Conservation (phyloP, 2,888 invertebrate species). For the Stratiomys singularior region DNA sequence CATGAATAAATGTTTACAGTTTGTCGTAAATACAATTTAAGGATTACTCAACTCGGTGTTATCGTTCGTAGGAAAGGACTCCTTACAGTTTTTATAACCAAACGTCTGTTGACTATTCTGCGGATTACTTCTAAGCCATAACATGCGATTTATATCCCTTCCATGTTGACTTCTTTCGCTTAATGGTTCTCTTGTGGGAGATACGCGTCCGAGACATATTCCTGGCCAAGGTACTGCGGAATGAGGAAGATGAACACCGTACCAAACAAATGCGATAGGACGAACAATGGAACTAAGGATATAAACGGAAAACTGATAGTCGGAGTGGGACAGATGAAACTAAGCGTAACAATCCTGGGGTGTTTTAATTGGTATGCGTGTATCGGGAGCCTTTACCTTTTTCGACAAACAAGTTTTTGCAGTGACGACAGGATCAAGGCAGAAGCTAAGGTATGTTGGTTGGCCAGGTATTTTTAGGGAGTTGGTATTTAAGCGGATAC, state of each 20-base stretch:
- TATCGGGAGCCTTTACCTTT: not conserved
- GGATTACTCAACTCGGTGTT: slow-evolving; percentile 39
- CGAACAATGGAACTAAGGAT: not conserved
- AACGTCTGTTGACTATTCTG: slow-evolving; percentile 40
- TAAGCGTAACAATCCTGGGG: slow-evolving; percentile 24
- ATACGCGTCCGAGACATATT: slow-evolving; percentile 16
- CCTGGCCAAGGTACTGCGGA: not conserved
- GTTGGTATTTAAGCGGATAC: not conserved
- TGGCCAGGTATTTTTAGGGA: slow-evolving; percentile 10
- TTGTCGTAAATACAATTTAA: slow-evolving; percentile 47
- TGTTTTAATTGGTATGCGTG: slow-evolving; percentile 34
- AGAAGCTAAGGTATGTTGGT: not conserved
- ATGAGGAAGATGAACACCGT: not conserved
- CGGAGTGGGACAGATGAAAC: slow-evolving; percentile 16
- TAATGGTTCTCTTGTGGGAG: slow-evolving; percentile 29
- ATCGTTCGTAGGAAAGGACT: slow-evolving; percentile 21
- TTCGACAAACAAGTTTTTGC: not conserved
- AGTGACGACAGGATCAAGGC: not conserved
- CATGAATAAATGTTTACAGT: slow-evolving; percentile 49
- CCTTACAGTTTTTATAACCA: slow-evolving; percentile 40
- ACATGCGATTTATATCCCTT: slow-evolving; percentile 47
- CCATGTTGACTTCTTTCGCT: slow-evolving; percentile 39
- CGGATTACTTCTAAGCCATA: slow-evolving; percentile 49
- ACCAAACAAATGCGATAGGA: not conserved
- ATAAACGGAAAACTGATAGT: not conserved